These are phyloP conservation scores for Gymnorhina tibicen DNA, from an alignment of 2,113 vertebrate genomes.

Conservation along the genomic window DNA sequence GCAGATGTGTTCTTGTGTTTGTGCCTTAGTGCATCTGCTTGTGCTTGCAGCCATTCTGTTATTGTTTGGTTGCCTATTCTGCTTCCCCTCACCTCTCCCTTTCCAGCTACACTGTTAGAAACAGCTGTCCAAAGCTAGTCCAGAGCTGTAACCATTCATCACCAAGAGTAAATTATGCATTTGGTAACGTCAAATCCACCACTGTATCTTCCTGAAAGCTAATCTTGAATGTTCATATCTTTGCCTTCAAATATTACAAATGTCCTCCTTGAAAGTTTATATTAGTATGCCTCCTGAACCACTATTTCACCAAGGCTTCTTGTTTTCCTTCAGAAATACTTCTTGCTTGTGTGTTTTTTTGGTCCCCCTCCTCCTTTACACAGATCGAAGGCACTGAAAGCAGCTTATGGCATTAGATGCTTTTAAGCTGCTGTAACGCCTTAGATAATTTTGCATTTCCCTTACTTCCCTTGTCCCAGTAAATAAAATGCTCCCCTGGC, in stretches of 20 bases:
- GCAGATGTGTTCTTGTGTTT: neutral
- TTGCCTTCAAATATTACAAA: neutral
- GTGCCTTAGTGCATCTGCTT: neutral
- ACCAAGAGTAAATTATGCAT: neutral
- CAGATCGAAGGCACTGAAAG: neutral
- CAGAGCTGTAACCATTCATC: neutral
- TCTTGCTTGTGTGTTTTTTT: neutral
- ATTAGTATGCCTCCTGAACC: neutral
- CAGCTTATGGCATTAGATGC: neutral
- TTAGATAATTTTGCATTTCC: neutral
- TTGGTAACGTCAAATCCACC: rapidly evolving
- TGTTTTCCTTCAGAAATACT: neutral
- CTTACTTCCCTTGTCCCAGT: neutral
- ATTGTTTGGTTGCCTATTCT: neutral
- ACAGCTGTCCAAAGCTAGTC: neutral
- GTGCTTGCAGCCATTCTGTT: neutral
- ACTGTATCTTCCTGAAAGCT: neutral
- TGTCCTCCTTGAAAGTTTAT: neutral
- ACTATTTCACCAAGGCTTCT: neutral
- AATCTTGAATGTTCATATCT: neutral
- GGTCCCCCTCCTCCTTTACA: neutral
- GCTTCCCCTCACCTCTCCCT: neutral
- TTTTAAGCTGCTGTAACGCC: neutral
- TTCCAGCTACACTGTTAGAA: neutral
- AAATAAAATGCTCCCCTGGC: neutral